Conservation (phyloP, 2,888 invertebrate species). For the Apodemia hepburni region DNA sequence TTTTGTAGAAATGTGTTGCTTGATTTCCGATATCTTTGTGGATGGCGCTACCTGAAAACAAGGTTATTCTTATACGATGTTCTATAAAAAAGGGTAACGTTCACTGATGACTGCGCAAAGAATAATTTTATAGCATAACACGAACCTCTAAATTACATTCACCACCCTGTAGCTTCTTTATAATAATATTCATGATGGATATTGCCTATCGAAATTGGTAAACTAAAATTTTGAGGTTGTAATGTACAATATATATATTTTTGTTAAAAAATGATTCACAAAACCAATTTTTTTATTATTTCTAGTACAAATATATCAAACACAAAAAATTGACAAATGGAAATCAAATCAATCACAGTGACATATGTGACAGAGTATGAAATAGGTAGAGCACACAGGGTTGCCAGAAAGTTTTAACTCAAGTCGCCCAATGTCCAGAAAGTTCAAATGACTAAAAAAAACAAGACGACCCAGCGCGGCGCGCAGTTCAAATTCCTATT, state of each 20-base stretch:
- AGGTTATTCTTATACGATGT: not conserved
- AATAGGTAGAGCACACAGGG: too few relatives aligned
- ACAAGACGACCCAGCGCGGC: too few relatives aligned
- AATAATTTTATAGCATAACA: slow-evolving; percentile 25
- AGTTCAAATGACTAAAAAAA: too few relatives aligned
- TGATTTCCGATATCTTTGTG: slow-evolving; percentile 84
- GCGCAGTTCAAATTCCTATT: too few relatives aligned
- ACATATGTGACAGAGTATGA: too few relatives aligned
- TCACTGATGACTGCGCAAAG: slow-evolving; percentile 9
- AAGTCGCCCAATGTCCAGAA: too few relatives aligned
- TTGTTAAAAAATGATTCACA: not conserved
- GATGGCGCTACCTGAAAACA: slow-evolving; percentile 71
- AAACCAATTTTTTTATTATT: not conserved
- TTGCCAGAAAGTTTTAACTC: too few relatives aligned
- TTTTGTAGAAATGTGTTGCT: slow-evolving; percentile 82
- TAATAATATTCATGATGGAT: slow-evolving; percentile 81
- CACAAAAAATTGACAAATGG: not conserved
- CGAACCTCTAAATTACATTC: slow-evolving; percentile 84
- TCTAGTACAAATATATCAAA: not conserved
- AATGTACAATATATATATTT: not conserved
- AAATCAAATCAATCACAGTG: too few relatives aligned
- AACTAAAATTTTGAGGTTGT: not conserved
- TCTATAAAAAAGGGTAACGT: not conserved
- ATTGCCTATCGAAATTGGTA: not conserved
- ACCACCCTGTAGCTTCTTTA: slow-evolving; percentile 87